These are phyloP conservation scores for Trichogramma pretiosum DNA, from an alignment of 1,140 invertebrate genomes.

Conservation along the genomic window DNA sequence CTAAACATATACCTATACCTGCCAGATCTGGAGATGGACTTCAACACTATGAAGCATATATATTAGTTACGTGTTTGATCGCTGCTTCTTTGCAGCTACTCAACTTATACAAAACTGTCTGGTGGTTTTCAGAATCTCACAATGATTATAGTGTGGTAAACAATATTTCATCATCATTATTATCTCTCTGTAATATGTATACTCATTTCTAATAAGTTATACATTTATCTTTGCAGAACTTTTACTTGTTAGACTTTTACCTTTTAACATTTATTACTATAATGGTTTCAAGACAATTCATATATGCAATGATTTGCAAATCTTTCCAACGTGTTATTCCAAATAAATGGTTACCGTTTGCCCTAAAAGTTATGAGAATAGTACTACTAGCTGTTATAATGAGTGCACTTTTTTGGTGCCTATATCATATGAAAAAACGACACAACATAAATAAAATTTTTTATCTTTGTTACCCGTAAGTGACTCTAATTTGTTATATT, in stretches of 20 bases:
- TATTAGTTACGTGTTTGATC: constrained; percentile 72
- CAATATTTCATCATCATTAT: constrained; percentile 20
- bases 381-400: constrained; percentile 47
- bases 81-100: constrained; percentile 77
- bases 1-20: constrained; percentile 79
- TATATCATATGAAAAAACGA: constrained; percentile 61
- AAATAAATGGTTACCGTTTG: constrained; percentile 28
- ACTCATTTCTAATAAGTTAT: neutral
- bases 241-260: constrained; percentile 86
- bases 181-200: constrained; percentile 11
- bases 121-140: constrained; percentile 91
- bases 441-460: constrained; percentile 66
- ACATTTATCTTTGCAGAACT: constrained; percentile 66
- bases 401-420: constrained; percentile 54
- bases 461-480: constrained; percentile 86
- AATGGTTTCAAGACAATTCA: constrained; percentile 66
- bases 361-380: constrained; percentile 41
- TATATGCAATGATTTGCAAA: constrained; percentile 57
- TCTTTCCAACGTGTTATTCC: constrained; percentile 32
- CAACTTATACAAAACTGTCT: constrained; percentile 91
- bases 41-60: constrained; percentile 74
- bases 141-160: constrained; percentile 79
- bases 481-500: constrained; percentile 30
- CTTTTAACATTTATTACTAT: constrained; percentile 74
- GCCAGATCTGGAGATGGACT: constrained; percentile 74